These are phyloP conservation scores for Trisateles emortualis DNA, from an alignment of 2,888 invertebrate species.

Conservation along the genomic window DNA sequence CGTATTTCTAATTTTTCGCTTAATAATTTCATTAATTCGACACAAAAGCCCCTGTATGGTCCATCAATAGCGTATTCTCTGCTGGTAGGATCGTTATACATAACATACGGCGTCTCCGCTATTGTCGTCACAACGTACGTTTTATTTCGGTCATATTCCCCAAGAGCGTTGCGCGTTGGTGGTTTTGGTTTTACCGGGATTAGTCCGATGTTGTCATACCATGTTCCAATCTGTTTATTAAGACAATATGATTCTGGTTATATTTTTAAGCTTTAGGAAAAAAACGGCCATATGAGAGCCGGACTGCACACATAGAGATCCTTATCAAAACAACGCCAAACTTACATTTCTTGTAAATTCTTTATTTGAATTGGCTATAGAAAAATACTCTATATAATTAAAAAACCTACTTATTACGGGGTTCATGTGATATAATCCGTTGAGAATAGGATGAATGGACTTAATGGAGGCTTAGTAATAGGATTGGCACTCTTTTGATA, in stretches of 20 bases:
- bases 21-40: conserved; percentile 94
- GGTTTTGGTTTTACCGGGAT: conserved; percentile 91
- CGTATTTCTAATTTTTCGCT: conserved; percentile 93
- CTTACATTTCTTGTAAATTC: too few species aligned
- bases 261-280: too few species aligned
- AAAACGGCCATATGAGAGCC: too few species aligned
- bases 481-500: too few species aligned
- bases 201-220: conserved; percentile 93
- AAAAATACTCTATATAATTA: too few species aligned
- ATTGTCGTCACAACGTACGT: conserved; percentile 95
- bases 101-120: conserved; percentile 95
- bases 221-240: conserved; percentile 91
- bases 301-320: too few species aligned
- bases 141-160: conserved; percentile 92
- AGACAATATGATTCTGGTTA: neutral
- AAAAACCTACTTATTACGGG: too few species aligned
- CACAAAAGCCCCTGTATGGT: conserved; percentile 95
- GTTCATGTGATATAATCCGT: too few species aligned
- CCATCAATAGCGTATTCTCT: conserved; percentile 90
- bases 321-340: too few species aligned
- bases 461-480: too few species aligned
- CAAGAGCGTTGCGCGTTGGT: conserved; percentile 88
- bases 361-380: too few species aligned
- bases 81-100: conserved; percentile 90
- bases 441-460: too few species aligned